Evolutionary conservation across 2,888 invertebrate genomes (phyloP).

Genomic region (Miltochrista miniata): DNA sequence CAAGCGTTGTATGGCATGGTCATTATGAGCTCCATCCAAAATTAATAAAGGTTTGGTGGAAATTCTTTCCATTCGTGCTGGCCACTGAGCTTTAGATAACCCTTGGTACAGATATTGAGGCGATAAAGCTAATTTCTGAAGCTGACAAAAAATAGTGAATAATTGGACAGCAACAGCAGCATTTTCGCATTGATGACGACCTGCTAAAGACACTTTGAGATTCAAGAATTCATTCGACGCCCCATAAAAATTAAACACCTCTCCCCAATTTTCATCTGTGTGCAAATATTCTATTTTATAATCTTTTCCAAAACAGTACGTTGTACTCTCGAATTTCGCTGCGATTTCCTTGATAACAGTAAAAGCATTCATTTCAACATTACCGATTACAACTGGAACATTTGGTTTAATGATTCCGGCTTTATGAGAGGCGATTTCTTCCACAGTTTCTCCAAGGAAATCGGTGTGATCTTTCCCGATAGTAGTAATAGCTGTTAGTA

Average conservation of each 20-base stretch:
- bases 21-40: conserved; percentile 7
- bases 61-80: conserved; percentile 7
- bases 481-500: conserved; percentile 4
- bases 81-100: conserved; percentile 3
- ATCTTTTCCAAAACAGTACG: not conserved
- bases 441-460: conserved; percentile 3
- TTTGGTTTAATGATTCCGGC: conserved; percentile 3
- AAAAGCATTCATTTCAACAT: not conserved
- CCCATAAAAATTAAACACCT: conserved; percentile 7
- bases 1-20: conserved; percentile 3
- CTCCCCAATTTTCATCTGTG: conserved; percentile 3
- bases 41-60: conserved; percentile 1
- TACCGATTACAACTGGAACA: conserved; percentile 4
- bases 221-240: not conserved
- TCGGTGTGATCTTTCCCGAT: conserved; percentile 6
- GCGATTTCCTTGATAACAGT: conserved; percentile 3
- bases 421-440: conserved; percentile 8
- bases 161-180: conserved; percentile 6
- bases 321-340: not conserved
- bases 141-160: not conserved
- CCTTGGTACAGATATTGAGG: not conserved
- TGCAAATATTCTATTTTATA: conserved; percentile 5
- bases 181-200: conserved; percentile 7
- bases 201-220: conserved; percentile 1
- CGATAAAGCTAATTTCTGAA: not conserved